Percentiles rank a stretch among this genome's conserved stretches.
Evolutionary conservation across 2,113 vertebrate species (phyloP).

Genomic region (Thamnophis sirtalis): DNA sequence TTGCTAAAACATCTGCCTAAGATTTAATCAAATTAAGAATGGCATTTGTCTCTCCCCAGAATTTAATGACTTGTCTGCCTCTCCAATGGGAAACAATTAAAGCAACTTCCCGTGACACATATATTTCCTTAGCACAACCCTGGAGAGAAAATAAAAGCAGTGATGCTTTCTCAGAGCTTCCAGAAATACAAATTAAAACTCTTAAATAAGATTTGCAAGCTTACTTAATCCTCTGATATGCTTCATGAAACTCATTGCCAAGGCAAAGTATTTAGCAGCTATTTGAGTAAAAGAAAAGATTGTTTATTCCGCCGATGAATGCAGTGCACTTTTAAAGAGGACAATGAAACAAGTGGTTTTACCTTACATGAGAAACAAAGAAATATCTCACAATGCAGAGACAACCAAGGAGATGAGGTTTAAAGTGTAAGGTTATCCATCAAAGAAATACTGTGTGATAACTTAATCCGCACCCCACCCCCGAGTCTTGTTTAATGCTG

Average conservation of each 20-base stretch:
- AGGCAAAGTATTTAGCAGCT: constrained; percentile 9
- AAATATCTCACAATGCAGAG: background rate
- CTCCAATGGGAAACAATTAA: constrained; percentile 40
- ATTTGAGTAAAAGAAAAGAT: constrained; percentile 24
- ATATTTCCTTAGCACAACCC: constrained; percentile 28
- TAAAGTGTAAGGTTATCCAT: background rate
- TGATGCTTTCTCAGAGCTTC: constrained; percentile 22
- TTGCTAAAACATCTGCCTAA: constrained; percentile 43
- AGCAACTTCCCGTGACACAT: constrained; percentile 16
- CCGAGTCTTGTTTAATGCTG: background rate
- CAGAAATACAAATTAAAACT: constrained; percentile 21
- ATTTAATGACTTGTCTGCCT: constrained; percentile 28
- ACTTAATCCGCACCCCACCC: accelerated
- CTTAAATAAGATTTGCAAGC: constrained; percentile 12
- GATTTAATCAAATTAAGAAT: constrained; percentile 46
- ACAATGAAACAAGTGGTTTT: background rate
- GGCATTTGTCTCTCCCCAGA: constrained; percentile 23
- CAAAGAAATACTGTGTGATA: background rate
- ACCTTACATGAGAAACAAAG: background rate
- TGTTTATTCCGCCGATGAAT: background rate
- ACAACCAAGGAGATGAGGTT: background rate
- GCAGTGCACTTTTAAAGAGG: background rate
- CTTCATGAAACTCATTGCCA: background rate
- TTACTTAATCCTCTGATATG: background rate
- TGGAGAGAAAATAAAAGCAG: constrained; percentile 6